Evolutionary conservation across 2,797 vertebrate species (phyloP).

Genomic region (Girardinus metallicus): DNA sequence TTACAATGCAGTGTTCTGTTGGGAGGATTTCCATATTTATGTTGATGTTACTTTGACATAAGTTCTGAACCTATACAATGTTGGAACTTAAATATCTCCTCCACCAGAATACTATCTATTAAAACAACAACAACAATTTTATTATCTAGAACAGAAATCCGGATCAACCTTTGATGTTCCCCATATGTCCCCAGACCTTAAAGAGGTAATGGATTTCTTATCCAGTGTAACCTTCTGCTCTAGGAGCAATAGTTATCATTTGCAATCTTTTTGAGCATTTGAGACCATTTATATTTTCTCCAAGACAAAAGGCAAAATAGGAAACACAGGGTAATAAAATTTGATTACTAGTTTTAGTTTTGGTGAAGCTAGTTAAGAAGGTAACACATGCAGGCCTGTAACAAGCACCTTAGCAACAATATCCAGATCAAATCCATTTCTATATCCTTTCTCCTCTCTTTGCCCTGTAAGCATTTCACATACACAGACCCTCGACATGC

Average conservation of each 20-base stretch:
- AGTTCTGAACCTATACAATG: not conserved
- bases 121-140: not conserved
- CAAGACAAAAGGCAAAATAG: not conserved
- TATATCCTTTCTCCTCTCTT: conserved; percentile 15
- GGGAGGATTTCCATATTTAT: not conserved
- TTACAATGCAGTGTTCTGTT: not conserved
- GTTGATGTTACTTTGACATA: not conserved
- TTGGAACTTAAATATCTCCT: not conserved
- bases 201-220: not conserved
- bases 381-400: not conserved
- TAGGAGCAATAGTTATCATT: not conserved
- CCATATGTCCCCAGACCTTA: not conserved
- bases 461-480: conserved; percentile 39
- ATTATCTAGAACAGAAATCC: too few relatives aligned
- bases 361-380: not conserved
- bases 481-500: conserved; percentile 50
- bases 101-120: not conserved
- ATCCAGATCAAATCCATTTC: not conserved
- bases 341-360: not conserved
- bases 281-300: not conserved
- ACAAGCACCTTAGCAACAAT: conserved; percentile 2
- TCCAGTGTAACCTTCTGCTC: not conserved
- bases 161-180: too few relatives aligned
- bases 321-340: not conserved
- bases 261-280: not conserved